These are phyloP conservation scores for Polydrusus cervinus DNA, from an alignment of 2,888 invertebrate species.

Conservation along the genomic window DNA sequence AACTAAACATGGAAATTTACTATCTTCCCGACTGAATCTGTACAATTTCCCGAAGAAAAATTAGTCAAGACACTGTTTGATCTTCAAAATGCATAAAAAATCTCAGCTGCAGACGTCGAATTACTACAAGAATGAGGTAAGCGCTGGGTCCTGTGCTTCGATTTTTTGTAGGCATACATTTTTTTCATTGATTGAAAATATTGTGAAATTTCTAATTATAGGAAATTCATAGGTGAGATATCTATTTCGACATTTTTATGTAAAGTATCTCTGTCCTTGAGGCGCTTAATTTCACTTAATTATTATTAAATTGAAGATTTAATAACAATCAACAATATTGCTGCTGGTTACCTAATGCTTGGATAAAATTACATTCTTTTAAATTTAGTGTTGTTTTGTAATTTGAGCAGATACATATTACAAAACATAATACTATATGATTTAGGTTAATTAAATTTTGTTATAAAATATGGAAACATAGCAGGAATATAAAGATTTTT, in stretches of 20 bases:
- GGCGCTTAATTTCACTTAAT: not conserved
- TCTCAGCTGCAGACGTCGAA: slow-evolving; percentile 49
- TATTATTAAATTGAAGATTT: slow-evolving; percentile 10
- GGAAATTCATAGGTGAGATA: slow-evolving; percentile 2
- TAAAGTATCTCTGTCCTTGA: slow-evolving; percentile 20
- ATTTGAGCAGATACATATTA: slow-evolving; percentile 1
- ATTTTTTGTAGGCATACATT: slow-evolving; percentile 9
- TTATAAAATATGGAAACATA: no score
- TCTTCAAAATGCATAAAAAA: slow-evolving; percentile 46
- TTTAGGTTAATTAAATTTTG: not conserved
- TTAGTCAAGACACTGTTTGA: not conserved
- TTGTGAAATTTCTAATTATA: slow-evolving; percentile 17
- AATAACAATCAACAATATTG: not conserved
- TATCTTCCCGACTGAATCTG: slow-evolving; percentile 10
- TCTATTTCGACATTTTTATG: slow-evolving; percentile 22
- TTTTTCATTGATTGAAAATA: slow-evolving; percentile 19
- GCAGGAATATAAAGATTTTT: not conserved
- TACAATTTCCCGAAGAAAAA: not conserved
- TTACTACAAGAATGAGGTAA: slow-evolving; percentile 60
- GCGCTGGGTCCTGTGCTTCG: not conserved
- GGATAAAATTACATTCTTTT: slow-evolving; percentile 1
- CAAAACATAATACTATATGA: not conserved
- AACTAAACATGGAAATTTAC: slow-evolving; percentile 25
- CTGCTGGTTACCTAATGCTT: slow-evolving; percentile 9
- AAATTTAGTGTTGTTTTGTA: slow-evolving; percentile 7